Conservation (phyloP, 92 coral and sea anemone species). For the Epizoanthus illoricatus region DNA sequence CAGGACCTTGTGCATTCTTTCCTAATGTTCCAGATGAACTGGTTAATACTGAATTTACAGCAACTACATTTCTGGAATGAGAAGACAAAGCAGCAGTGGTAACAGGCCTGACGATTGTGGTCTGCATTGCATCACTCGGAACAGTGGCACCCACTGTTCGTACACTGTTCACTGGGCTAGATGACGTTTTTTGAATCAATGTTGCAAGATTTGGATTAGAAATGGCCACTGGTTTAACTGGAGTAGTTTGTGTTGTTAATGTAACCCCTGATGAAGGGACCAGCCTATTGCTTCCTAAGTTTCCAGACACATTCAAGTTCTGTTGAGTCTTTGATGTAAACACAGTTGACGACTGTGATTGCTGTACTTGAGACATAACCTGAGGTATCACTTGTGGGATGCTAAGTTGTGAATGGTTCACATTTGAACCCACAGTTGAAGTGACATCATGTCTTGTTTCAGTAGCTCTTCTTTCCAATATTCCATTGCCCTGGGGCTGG, state of each 20-base stretch:
- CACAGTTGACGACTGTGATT: background rate
- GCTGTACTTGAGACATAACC: conserved; percentile 11
- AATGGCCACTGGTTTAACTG: conserved; percentile 8
- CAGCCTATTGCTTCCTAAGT: background rate
- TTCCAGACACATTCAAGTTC: conserved; percentile 18
- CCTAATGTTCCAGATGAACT: background rate
- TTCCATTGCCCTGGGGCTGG: conserved; percentile 26
- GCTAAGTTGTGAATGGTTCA: conserved; percentile 17
- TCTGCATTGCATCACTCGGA: conserved; percentile 44
- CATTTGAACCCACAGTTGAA: background rate
- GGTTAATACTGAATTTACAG: conserved; percentile 17
- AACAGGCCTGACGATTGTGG: conserved; percentile 16
- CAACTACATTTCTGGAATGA: conserved; percentile 13
- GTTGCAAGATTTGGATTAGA: conserved; percentile 15
- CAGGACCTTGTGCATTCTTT: background rate
- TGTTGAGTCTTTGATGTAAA: conserved; percentile 4
- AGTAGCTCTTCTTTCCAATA: background rate
- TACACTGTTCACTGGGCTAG: conserved; percentile 18
- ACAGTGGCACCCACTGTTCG: conserved; percentile 37
- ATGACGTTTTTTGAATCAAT: conserved; percentile 13
- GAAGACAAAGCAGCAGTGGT: conserved; percentile 32
- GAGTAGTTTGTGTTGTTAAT: background rate
- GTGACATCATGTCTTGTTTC: background rate
- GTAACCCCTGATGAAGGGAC: background rate
- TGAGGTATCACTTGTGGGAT: conserved; percentile 3